A percentile compares a stretch with the other conserved stretches of the same genome.
Evolutionary conservation across 2,888 invertebrate species (phyloP).

Genomic region (Pseudococcus longispinus): DNA sequence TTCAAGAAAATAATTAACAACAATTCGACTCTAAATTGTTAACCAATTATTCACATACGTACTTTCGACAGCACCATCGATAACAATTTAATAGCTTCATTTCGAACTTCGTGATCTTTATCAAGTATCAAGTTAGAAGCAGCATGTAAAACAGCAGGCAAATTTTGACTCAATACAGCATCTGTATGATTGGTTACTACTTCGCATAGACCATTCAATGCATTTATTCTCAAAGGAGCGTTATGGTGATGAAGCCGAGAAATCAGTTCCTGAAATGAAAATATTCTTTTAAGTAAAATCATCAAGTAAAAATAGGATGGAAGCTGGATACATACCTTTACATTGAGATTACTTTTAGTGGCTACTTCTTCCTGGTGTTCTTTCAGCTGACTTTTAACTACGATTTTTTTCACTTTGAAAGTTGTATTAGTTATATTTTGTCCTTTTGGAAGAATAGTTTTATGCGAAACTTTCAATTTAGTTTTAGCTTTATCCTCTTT

Average conservation of each 20-base stretch:
- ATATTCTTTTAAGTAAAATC: neutral
- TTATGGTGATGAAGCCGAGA: slow-evolving; percentile 79
- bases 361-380: slow-evolving; percentile 68
- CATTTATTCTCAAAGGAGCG: slow-evolving; percentile 72
- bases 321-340: slow-evolving; percentile 66
- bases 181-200: slow-evolving; percentile 65
- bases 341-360: slow-evolving; percentile 72
- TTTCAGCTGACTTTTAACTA: slow-evolving; percentile 78
- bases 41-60: slow-evolving; percentile 45
- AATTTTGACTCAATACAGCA: slow-evolving; percentile 67
- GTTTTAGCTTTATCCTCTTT: slow-evolving; percentile 88
- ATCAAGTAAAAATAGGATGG: neutral
- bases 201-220: slow-evolving; percentile 67
- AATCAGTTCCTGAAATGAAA: slow-evolving; percentile 69
- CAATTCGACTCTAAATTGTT: neutral
- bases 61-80: slow-evolving; percentile 62
- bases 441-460: slow-evolving; percentile 76
- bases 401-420: slow-evolving; percentile 88
- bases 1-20: neutral
- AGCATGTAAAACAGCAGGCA: slow-evolving; percentile 74
- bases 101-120: slow-evolving; percentile 69
- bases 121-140: slow-evolving; percentile 76
- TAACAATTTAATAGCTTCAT: slow-evolving; percentile 65
- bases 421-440: slow-evolving; percentile 87
- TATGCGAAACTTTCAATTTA: slow-evolving; percentile 81